Evolutionary conservation across 2,888 invertebrate species (phyloP).

Genomic region (Pemphredon lugubris): DNA sequence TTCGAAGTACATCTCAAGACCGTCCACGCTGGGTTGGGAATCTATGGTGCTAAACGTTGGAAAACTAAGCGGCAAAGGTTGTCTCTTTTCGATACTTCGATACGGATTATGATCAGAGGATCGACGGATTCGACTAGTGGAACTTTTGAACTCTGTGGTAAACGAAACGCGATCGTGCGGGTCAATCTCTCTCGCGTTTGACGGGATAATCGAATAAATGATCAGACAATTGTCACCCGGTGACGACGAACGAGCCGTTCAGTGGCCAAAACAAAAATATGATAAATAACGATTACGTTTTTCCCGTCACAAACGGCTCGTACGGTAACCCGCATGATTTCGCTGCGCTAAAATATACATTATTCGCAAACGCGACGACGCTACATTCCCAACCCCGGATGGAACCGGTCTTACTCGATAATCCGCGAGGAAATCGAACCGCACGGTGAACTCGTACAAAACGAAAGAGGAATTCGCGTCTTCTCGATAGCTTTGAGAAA

Average conservation of each 20-base stretch:
- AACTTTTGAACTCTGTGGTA: no score
- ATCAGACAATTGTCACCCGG: no score
- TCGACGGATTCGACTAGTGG: no score
- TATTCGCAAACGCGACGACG: not conserved
- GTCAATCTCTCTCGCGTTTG: no score
- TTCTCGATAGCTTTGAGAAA: not conserved
- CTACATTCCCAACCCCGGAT: slow-evolving; percentile 7
- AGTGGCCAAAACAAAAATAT: no score
- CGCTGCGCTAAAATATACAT: slow-evolving; percentile 3
- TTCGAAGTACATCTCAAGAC: slow-evolving; percentile 26
- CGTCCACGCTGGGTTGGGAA: slow-evolving; percentile 26
- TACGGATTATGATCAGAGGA: no score
- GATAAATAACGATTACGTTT: no score
- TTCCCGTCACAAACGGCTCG: no score
- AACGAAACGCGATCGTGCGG: no score
- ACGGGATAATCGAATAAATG: no score
- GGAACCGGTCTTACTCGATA: slow-evolving; percentile 32
- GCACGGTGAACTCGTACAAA: slow-evolving; percentile 20
- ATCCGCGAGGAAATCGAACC: slow-evolving; percentile 26
- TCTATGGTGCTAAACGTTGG: slow-evolving; percentile 18
- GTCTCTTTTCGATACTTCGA: not conserved
- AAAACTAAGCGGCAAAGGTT: slow-evolving; percentile 42
- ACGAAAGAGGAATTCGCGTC: slow-evolving; percentile 10
- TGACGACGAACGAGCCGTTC: no score
- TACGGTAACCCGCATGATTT: no score